Percentiles rank a stretch among this genome's conserved stretches.
These are phyloP conservation scores for Leucosticte australis DNA, from an alignment of 2,113 vertebrate species.

Conservation along the genomic window DNA sequence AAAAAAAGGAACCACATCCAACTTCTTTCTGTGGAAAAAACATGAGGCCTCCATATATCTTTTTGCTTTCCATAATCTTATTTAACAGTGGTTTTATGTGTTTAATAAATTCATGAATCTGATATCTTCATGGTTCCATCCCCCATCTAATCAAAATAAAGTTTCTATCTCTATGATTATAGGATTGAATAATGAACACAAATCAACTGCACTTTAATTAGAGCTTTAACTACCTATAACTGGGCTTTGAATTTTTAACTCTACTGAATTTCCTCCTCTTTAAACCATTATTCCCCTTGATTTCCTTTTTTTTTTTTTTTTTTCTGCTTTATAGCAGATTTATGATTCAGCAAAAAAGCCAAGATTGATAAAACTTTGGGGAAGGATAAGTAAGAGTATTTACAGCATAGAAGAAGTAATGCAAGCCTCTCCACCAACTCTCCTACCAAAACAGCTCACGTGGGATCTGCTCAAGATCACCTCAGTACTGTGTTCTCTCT, in stretches of 20 bases:
- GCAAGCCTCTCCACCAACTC: background rate
- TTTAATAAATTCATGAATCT: background rate
- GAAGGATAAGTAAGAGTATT: background rate
- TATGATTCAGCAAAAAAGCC: background rate
- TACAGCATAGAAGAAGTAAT: background rate
- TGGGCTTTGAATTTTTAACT: background rate
- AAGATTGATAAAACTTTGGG: background rate
- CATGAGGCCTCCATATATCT: background rate
- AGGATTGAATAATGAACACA: background rate
- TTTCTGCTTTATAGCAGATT: background rate
- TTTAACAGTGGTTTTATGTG: background rate
- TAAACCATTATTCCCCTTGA: background rate
- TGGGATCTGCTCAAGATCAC: background rate
- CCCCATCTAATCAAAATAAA: background rate
- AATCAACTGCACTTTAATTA: background rate
- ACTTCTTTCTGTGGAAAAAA: background rate
- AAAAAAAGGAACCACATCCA: background rate
- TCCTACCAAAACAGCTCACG: background rate
- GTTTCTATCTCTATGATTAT: background rate
- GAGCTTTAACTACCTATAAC: background rate
- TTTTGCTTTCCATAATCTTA: background rate
- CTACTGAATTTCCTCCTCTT: background rate
- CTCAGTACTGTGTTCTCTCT: background rate
- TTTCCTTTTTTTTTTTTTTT: background rate
- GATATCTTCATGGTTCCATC: background rate